Evolutionary conservation across 92 coral and sea anemone species (phyloP), one percentile per base, ranked within the genome.

Genomic region (Porites rus): DNA sequence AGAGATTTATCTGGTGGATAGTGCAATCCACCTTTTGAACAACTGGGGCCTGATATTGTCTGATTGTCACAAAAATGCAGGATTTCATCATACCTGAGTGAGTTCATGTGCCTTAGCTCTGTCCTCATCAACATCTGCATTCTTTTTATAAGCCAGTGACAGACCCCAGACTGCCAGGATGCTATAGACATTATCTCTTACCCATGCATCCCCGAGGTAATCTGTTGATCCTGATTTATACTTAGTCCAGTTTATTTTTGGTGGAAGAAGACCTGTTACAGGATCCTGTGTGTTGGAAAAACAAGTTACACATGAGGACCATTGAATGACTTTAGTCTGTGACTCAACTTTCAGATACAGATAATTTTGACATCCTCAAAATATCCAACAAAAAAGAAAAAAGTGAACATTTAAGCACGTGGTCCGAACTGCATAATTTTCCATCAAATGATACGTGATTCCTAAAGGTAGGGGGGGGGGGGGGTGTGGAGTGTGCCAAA

Each of bases 51-150:
- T 38, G 46, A 38, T 38, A 38, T 38, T 38, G 46, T 38, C 46
- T 38, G 46, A 38, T 56, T 9, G 2, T 56, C 16, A 1, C 3
- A 14, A 14, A 56, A 56, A n/a, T 18, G 9, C 20, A 51, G 53
- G n/a, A 61, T 19, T 68, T 28, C 0, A 38, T 38, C 46, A 38
- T 86, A 89, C 99, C 93, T 96, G 98, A n/a, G 97, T 91, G 54
- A 96, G 90, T 78, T 96, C 98, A 90, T 93, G 96, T 74, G 99
- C 94, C 62, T 94, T 95, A 5, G 98, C 97, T 72, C 98, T 92
- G 79, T 96, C 99, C 69, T 96, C 99, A 86, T 96, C 99, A 90
- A 95, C 91, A 70, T 96, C 99, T 20, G 98, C 99, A 86, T 96
- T 96, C 82, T 96, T 96, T 17, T 94, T 90, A 76, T 96, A 96